Evolutionary conservation across 2,888 invertebrate species (phyloP), one percentile per base, ranked within the genome.

Genomic region (Drosophila lutescens): DNA sequence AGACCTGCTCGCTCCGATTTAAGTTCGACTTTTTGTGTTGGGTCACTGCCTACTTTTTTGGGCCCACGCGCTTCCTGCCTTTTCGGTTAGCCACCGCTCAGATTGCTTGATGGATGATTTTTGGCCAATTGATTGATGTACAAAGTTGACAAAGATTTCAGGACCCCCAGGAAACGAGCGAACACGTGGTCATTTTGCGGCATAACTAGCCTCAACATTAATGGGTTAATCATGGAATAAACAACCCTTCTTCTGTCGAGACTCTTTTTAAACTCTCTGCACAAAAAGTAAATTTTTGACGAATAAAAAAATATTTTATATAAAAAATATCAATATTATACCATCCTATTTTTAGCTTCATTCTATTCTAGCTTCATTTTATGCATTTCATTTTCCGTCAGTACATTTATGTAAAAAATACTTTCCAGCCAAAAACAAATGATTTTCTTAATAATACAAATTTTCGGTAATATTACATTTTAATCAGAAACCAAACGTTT

Each of bases 101-200:
- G 50, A 50, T 49, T 50, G 43, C 47, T 62, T 86, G 80, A 80
- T 80, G 73, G 87, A 84, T 80, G 79, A 72, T 49, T 72, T 62
- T 61, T 61, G 67, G 32, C 7, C 50, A 46, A 67, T 62, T 86
- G 86, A 82, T 88, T 82, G 83, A 87, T 82, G 83, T 55, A 61
- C 54, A 62, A 62, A 77, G 68, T 68, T 79, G 77, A 50, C 74
- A 51, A 41, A 47, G 66, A 51, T 56, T 74, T 36, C 38, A 34
- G 71, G 20, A 23, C n/a, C 23, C 8, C n/a, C 12, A 9, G 41
- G 10, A 53, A 62, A 13, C 32, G 23, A 26, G 15, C 41, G 32
- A 41, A 10, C 40, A 26, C 46, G 44, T 23, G 46, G 71, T 40
- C 20, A 46, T 5, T 43, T 36, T 17, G 23, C 20, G 50, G 5